These are phyloP conservation scores for Pogonophryne albipinna DNA, from an alignment of 2,797 vertebrate genomes.

Conservation along the genomic window DNA sequence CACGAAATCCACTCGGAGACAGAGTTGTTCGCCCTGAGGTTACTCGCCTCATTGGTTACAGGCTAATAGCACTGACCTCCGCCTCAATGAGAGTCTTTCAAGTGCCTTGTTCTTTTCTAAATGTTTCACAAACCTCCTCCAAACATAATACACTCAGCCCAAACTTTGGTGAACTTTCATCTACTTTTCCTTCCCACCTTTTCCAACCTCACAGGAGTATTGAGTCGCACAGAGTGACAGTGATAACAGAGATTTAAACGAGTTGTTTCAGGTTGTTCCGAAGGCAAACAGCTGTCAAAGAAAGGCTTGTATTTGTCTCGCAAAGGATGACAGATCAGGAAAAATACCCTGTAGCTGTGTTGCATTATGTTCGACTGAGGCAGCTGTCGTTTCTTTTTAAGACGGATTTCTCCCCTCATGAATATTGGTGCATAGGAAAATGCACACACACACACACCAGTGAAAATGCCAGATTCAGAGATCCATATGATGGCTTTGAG, in stretches of 20 bases:
- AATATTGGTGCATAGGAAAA: constrained; percentile 39
- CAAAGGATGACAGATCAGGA: constrained; percentile 42
- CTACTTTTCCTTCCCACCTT: constrained; percentile 2
- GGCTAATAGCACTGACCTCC: constrained; percentile 67
- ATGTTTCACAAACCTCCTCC: constrained; percentile 40
- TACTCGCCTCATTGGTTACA: constrained; percentile 54
- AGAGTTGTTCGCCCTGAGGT: constrained; percentile 60
- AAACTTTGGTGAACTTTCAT: constrained; percentile 36
- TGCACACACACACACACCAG: background rate
- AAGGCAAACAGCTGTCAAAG: constrained; percentile 41
- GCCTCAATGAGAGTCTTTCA: constrained; percentile 60
- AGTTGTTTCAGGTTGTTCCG: constrained; percentile 32
- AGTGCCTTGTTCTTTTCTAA: constrained; percentile 48
- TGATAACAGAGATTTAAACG: constrained; percentile 27
- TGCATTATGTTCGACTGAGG: constrained; percentile 33
- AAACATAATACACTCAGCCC: constrained; percentile 36
- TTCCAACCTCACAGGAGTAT: background rate
- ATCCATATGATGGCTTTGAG: background rate
- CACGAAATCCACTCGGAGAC: constrained; percentile 62
- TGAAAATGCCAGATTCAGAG: background rate
- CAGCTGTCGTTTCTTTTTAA: constrained; percentile 23
- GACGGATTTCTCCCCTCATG: constrained; percentile 38
- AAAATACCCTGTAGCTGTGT: constrained; percentile 40
- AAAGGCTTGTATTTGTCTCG: constrained; percentile 24
- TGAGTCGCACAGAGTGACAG: background rate